Evolutionary conservation across 2,797 vertebrate genomes (phyloP).

Genomic region (Philypnodon macrostomus): DNA sequence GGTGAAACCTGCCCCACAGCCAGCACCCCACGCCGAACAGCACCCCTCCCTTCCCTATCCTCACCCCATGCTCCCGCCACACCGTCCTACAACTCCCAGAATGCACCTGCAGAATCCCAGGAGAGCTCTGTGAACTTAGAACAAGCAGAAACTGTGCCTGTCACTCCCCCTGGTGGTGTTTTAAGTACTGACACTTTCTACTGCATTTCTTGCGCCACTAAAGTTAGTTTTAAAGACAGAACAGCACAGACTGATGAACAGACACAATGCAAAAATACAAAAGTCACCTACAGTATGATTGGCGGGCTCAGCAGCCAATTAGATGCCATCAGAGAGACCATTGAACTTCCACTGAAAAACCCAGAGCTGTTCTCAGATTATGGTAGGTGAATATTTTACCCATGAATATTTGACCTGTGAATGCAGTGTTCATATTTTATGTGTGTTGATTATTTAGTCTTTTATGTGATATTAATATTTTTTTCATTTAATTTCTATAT

Average conservation of each 20-base stretch:
- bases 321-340: slow-evolving; percentile 85
- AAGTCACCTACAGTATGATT: slow-evolving; percentile 89
- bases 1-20: slow-evolving; percentile 37
- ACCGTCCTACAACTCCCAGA: slow-evolving; percentile 29
- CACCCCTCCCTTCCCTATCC: slow-evolving; percentile 16
- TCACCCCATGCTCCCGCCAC: slow-evolving; percentile 46
- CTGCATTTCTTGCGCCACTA: slow-evolving; percentile 79
- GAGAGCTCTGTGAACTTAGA: slow-evolving; percentile 24
- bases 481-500: no score
- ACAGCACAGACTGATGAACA: slow-evolving; percentile 29
- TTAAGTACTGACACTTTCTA: slow-evolving; percentile 83
- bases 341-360: slow-evolving; percentile 91
- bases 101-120: slow-evolving; percentile 21
- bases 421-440: no score
- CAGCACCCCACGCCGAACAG: slow-evolving; percentile 72
- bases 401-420: no score
- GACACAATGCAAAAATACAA: slow-evolving; percentile 47
- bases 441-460: no score
- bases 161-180: slow-evolving; percentile 50
- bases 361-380: slow-evolving; percentile 87
- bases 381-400: slow-evolving; percentile 67
- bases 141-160: slow-evolving; percentile 9
- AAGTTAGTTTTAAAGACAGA: slow-evolving; percentile 65
- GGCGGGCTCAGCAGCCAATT: slow-evolving; percentile 88
- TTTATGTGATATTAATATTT: no score